Conservation (phyloP, 2,888 invertebrate genomes). For the Phyto melanocephala region DNA sequence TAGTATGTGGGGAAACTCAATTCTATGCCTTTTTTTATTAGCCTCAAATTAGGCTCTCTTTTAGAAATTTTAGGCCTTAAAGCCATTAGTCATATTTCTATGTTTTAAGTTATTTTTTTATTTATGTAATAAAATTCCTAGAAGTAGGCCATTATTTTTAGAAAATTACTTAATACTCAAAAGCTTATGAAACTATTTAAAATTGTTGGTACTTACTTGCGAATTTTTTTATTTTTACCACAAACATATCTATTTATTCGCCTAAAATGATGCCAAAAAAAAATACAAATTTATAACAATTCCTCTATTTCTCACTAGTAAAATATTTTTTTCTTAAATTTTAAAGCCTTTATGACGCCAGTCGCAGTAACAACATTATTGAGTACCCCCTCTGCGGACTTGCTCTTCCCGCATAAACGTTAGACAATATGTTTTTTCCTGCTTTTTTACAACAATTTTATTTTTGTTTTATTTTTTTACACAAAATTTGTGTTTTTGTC, state of each 20-base stretch:
- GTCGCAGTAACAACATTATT: neutral
- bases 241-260: too few relatives aligned
- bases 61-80: neutral
- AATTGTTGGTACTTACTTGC: neutral
- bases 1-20: neutral
- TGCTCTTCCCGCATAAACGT: constrained; percentile 21
- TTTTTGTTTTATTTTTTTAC: neutral
- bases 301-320: constrained; percentile 27
- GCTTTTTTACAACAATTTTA: too few relatives aligned
- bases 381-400: neutral
- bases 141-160: constrained; percentile 42
- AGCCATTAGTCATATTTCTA: neutral
- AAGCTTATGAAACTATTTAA: constrained; percentile 33
- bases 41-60: constrained; percentile 1
- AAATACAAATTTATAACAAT: constrained; percentile 31
- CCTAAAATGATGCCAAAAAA: constrained; percentile 23
- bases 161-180: constrained; percentile 29
- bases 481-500: constrained; percentile 44
- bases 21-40: constrained; percentile 4
- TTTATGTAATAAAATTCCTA: neutral
- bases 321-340: constrained; percentile 23
- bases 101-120: neutral
- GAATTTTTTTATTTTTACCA: neutral
- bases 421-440: constrained; percentile 42
- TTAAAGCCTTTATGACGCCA: constrained; percentile 52